Evolutionary conservation across 2,888 invertebrate genomes (phyloP), one percentile per base, ranked within the genome.

Genomic region (Agonopterix arenella): DNA sequence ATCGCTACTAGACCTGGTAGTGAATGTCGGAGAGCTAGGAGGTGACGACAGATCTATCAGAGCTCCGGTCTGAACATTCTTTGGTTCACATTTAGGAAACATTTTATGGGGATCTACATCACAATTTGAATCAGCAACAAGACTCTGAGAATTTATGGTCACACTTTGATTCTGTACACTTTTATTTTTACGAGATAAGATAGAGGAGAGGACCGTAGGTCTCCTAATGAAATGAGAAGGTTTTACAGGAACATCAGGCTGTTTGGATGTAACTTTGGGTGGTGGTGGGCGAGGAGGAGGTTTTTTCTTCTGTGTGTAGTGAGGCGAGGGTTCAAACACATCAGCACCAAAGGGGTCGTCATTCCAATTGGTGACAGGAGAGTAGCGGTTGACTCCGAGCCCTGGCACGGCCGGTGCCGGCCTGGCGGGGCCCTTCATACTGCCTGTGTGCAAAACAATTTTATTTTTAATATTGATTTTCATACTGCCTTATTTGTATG

Each of bases 231-330:
- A 91, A 78, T 80, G 91, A 62, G 84, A 84, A 62, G 90, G 91
- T 70, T 84, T 91, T 58, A 62, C 77, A 62, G 76, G 90, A 52
- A 81, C 55, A 62, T 84, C 90, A 56, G 76, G 81, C 49, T 79
- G 79, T 61, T 69, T 84, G 28, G 55, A 66, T 9, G 70, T 62
- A 52, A 91, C 74, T 70, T 91, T 92, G 2, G 93, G 94, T 54
- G 93, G 94, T 50, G 94, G 94, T 4, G 94, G 94, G 38, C 93
- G 80, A 4, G 94, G 94, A 3, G 94, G 94, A 37, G 93, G 93
- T 70, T 92, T 93, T 67, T 93, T 94, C 73, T 93, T 94, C 56
- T 90, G 90, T 16, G 71, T 62, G 56, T 66, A 75, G 50, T 84
- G 70, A 46, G 85, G 84, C 41, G 72, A 76, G 37, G 86, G 84